phyloP scores from a whole-genome alignment of 1,140 invertebrate species.

The Zaprionus capensis region DNA sequence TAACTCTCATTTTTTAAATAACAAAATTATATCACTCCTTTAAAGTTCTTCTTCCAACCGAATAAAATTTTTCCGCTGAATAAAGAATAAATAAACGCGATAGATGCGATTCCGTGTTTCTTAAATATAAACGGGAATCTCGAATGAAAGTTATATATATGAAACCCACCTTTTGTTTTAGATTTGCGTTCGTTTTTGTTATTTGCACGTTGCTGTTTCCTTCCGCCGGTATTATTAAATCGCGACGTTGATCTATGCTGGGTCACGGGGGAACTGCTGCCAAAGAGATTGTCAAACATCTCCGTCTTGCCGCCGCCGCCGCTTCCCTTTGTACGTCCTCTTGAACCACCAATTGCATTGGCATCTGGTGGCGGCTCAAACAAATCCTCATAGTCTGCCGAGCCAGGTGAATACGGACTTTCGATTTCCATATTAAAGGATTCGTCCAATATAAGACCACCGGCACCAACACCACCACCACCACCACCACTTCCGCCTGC shows the following conservation, averaged over 20 bases:
- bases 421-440: conserved; percentile 86
- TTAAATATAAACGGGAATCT: neutral
- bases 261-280: conserved; percentile 70
- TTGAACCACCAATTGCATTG: conserved; percentile 36
- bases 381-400: conserved; percentile 92
- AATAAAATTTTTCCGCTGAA: too few relatives aligned
- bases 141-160: neutral
- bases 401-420: conserved; percentile 93
- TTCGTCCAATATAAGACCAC: conserved; percentile 87
- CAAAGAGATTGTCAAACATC: conserved; percentile 82
- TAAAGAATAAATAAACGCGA: neutral
- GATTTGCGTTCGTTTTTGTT: conserved; percentile 68
- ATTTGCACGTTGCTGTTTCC: conserved; percentile 60
- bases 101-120: neutral
- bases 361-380: conserved; percentile 91
- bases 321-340: conserved; percentile 47
- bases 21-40: too few relatives aligned
- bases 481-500: neutral
- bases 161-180: conserved; percentile 74
- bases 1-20: neutral
- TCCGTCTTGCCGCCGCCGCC: conserved; percentile 54
- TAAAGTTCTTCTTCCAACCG: too few relatives aligned
- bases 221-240: conserved; percentile 43
- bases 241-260: conserved; percentile 57
- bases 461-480: conserved; percentile 61